Base-by-base conservation (phyloP, 2,888 invertebrate species). In the Rapana venosa region DNA sequence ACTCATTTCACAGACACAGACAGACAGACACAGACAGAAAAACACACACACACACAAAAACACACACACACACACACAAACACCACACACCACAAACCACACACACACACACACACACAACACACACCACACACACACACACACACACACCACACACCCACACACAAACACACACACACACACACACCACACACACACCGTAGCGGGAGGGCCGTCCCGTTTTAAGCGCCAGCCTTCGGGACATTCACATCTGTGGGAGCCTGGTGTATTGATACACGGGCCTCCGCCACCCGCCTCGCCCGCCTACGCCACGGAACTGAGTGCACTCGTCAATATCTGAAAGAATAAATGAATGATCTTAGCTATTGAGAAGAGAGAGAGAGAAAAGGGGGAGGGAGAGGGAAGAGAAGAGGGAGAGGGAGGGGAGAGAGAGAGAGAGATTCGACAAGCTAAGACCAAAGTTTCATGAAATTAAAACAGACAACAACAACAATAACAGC, bases 301-400 rank as follows among this genome's bases (percentile, higher is more conserved):
- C 94, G 0, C 96, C 96, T 92, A 97, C 97, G 26, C 91, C 90
- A 13, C 91, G 90, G 89, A 93, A 94, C 87, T 92, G 91, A 1
- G 91, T 92, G 94, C 99, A 99, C 95, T 99, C 99, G 95, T 99
- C 97, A 26, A 99, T 97, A 94, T 99, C 99, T 86, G 97, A 96
- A 94, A 83, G 13, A 79, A 35, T 11, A n/a, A 74, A 11, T 11
- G 30, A 74, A 11, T 11, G 26, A 74, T 30, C n/a, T 8, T n/a
- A 61, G 61, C n/a, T 22, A 74, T n/a, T 17, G 30, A n/a, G 8
- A n/a, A 30, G 36, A 79, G 35, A 83, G 26, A 83, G 17, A 47
- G 36, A 47, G 5, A 6, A 22, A 5, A 79, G 15, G 35, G 20
- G 15, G 17, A 32, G 30, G 13, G 20, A 79, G 11, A 35, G 17